Conservation (phyloP, 2,888 invertebrate species). For the Megastigmus dorsalis region DNA sequence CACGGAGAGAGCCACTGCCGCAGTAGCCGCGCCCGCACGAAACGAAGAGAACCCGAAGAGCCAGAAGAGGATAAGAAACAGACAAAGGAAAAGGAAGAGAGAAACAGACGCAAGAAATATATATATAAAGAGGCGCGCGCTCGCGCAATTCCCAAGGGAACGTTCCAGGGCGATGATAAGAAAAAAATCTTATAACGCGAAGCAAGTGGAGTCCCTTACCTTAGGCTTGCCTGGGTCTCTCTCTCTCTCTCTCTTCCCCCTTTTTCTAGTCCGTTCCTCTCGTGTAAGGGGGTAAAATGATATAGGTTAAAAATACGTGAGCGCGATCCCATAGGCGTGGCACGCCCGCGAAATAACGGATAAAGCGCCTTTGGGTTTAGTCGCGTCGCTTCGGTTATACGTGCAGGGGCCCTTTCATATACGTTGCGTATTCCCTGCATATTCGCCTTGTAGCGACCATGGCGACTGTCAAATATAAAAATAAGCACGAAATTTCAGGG, state of each 20-base stretch:
- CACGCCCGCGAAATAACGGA: conserved; percentile 60
- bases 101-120: neutral
- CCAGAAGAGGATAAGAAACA: neutral
- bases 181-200: conserved; percentile 40
- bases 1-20: too few species aligned
- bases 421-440: conserved; percentile 22
- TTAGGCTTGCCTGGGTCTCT: neutral
- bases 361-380: conserved; percentile 55
- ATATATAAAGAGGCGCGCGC: too few species aligned
- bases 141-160: conserved; percentile 11
- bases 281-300: conserved; percentile 62
- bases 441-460: neutral
- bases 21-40: too few species aligned
- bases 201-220: conserved; percentile 2
- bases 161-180: conserved; percentile 1
- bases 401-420: neutral
- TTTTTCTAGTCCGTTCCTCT: neutral
- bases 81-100: neutral
- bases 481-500: conserved; percentile 56
- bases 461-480: conserved; percentile 37
- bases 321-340: conserved; percentile 61
- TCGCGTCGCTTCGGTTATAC: neutral
- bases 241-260: neutral
- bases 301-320: conserved; percentile 68
- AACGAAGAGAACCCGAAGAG: neutral